A percentile compares a stretch with the other conserved stretches of the same genome.
Conservation (phyloP, 1,140 invertebrate genomes). For the Neodiprion fabricii region DNA sequence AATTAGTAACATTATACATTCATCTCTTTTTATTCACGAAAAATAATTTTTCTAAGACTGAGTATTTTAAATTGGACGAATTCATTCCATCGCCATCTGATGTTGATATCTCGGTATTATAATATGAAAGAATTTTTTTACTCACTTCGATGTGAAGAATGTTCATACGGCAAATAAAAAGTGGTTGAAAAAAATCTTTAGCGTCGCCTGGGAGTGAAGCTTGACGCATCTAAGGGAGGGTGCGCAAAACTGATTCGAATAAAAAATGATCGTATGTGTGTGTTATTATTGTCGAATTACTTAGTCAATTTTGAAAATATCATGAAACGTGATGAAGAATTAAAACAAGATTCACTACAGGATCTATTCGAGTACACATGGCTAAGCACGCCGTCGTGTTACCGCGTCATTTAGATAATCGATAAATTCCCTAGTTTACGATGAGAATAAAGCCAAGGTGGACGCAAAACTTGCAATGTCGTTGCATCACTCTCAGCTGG, state of each 20-base stretch:
- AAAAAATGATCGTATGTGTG: too few relatives aligned
- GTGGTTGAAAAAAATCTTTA: background rate
- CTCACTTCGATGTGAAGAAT: too few relatives aligned
- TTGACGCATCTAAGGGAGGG: background rate
- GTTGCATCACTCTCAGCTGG: conserved; percentile 16
- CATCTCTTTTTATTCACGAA: too few relatives aligned
- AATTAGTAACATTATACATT: too few relatives aligned
- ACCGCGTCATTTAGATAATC: conserved; percentile 12
- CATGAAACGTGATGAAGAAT: background rate
- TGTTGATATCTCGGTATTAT: background rate
- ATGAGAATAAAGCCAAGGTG: conserved; percentile 25
- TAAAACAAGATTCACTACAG: background rate
- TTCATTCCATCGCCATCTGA: background rate
- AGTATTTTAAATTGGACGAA: too few relatives aligned
- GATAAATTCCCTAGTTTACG: conserved; percentile 40
- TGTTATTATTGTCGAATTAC: too few relatives aligned
- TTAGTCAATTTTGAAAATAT: too few relatives aligned
- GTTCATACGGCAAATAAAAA: background rate
- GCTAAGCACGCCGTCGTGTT: background rate
- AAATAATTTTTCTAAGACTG: too few relatives aligned
- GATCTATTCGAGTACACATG: background rate
- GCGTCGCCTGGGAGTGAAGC: too few relatives aligned
- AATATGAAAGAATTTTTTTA: too few relatives aligned
- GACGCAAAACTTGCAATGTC: conserved; percentile 9
- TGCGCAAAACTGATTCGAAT: background rate